Conservation (phyloP, 2,113 vertebrate genomes). For the Marcusenius ussheri region DNA sequence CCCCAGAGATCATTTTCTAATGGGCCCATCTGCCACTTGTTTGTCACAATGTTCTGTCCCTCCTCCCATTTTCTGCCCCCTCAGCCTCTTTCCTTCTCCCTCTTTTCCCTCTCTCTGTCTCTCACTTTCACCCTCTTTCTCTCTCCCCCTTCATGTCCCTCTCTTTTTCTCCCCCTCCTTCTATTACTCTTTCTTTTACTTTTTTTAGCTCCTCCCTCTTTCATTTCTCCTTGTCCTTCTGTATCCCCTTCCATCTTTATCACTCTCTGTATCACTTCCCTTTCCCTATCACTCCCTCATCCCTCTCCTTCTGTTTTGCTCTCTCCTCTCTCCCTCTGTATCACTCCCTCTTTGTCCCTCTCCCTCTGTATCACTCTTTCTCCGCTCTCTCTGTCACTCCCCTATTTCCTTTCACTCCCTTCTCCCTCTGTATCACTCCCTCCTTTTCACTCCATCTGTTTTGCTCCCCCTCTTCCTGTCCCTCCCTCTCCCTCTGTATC, state of each 20-base stretch:
- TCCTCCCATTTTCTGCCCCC: background rate
- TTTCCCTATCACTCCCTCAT: background rate
- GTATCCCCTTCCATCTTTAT: too few relatives aligned
- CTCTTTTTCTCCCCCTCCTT: background rate
- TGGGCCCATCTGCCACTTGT: slow-evolving; percentile 11
- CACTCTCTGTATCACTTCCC: too few relatives aligned
- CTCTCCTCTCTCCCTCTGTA: background rate
- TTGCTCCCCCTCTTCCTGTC: too few relatives aligned
- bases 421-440: background rate
- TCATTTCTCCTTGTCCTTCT: background rate
- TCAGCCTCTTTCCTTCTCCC: background rate
- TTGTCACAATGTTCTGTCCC: background rate
- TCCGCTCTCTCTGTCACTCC: background rate
- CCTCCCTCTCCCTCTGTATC: background rate
- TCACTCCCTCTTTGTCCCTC: background rate
- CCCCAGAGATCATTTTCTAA: background rate
- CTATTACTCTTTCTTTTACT: background rate
- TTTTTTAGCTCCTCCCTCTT: background rate
- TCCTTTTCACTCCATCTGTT: too few relatives aligned
- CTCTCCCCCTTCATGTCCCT: background rate
- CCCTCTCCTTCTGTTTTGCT: background rate
- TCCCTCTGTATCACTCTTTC: background rate
- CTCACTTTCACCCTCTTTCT: background rate
- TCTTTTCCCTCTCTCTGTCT: background rate
- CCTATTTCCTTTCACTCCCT: background rate